A percentile compares a stretch with the other conserved stretches of the same genome.
phyloP scores from a whole-genome alignment of 2,888 invertebrate species.

The Zootermopsis nevadensis region DNA sequence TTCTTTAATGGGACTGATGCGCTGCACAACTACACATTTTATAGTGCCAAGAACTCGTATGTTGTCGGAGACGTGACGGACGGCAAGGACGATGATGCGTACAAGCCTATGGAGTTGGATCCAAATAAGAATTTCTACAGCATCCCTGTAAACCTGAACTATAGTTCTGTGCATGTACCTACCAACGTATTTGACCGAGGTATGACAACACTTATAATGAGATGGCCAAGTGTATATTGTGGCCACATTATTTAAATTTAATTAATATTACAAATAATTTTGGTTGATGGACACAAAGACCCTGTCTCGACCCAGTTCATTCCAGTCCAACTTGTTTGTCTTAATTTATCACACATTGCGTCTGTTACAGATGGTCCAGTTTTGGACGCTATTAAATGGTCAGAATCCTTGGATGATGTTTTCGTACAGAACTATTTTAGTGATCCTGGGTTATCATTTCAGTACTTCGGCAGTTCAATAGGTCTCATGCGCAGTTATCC shows the following conservation, averaged over 20 bases:
- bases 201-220: conserved; percentile 59
- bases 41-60: conserved; percentile 84
- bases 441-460: conserved; percentile 94
- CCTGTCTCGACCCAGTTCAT: too few relatives aligned
- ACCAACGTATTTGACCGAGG: conserved; percentile 91
- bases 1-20: conserved; percentile 62
- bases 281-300: too few relatives aligned
- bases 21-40: conserved; percentile 66
- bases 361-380: conserved; percentile 67
- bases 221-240: too few relatives aligned
- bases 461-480: conserved; percentile 95
- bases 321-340: too few relatives aligned
- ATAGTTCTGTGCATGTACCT: conserved; percentile 92
- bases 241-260: too few relatives aligned
- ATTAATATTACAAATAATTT: too few relatives aligned
- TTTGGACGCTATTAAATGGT: conserved; percentile 88
- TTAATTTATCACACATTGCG: too few relatives aligned
- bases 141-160: conserved; percentile 80
- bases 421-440: conserved; percentile 87
- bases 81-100: conserved; percentile 58
- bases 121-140: conserved; percentile 87
- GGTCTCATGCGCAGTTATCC: conserved; percentile 96
- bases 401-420: conserved; percentile 83
- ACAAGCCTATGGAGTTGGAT: conserved; percentile 71
- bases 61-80: conserved; percentile 59